Evolutionary conservation across 2,113 vertebrate genomes (phyloP).

Genomic region (Anguilla rostrata): DNA sequence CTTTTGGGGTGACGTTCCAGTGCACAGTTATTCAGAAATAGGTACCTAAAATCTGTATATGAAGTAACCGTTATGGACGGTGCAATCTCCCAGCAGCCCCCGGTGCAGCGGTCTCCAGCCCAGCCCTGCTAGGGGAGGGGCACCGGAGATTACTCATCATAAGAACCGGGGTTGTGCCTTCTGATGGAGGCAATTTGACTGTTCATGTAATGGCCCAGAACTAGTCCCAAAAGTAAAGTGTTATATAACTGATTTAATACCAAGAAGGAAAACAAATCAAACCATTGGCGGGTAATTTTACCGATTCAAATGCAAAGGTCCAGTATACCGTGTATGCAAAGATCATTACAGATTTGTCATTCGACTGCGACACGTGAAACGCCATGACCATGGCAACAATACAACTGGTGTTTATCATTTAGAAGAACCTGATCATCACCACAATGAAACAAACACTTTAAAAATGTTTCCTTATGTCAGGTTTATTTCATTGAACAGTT

Average conservation of each 20-base stretch:
- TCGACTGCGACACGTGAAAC: background rate
- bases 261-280: no score
- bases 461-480: background rate
- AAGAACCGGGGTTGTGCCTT: background rate
- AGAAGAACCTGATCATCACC: background rate
- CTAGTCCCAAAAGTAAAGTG: no score
- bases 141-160: constrained; percentile 2
- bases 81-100: background rate
- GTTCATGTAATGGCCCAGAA: no score
- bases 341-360: background rate
- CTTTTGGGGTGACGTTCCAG: background rate
- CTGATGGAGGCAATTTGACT: background rate
- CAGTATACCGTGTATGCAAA: no score
- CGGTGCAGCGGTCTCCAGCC: constrained; percentile 11
- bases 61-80: background rate
- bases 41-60: background rate
- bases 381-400: background rate
- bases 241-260: no score
- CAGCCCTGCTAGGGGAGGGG: constrained; percentile 23
- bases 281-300: no score
- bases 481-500: background rate
- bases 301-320: no score
- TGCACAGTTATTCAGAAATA: background rate
- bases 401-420: background rate
- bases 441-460: background rate